Base-by-base conservation (phyloP, 2,797 vertebrate genomes). In the Pseudotriccus pelzelni region DNA sequence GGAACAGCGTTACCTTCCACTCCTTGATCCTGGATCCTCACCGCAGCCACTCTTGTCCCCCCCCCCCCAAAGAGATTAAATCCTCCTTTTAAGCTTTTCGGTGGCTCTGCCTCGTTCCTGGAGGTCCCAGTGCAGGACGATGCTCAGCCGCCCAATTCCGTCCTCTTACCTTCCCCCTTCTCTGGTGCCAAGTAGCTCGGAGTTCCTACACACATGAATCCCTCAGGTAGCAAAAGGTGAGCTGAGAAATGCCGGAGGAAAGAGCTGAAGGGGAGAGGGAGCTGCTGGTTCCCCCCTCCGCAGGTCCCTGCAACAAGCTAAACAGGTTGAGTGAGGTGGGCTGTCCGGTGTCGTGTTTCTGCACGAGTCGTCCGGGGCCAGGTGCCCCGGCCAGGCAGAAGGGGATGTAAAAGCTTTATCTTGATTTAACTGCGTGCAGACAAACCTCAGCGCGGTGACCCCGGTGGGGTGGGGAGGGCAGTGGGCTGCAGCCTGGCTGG, bases 251-350 rank as follows among this genome's bases (percentile, higher is more conserved):
- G 77, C 67, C 1, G 2, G 39, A 66, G 53, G 50, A 66, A n/a
- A 12, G 46, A 32, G 41, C 52, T 46, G 76, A 39, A 63, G 68
- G 83, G 56, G 36, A 67, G 22, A 53, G 12, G 53, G 81, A 94
- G 67, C 87, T 30, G 55, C 77, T 41, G 81, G 43, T 36, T 36
- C 22, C 49, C 30, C 28, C 41, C 30, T 19, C 10, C 0, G 0
- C 67, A 53, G 46, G 63, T 91, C 70, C 41, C 88, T 34, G 50
- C 25, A 63, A 67, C 86, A 82, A 67, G 87, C 86, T 1, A 3
- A 92, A 92, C 89, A 34, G 84, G 95, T 92, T 89, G 81, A 39
- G 91, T 37, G 41, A 89, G 92, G 62, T 49, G 83, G 24, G 80
- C 72, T 89, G 60, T 14, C 47, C 74, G 50, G 89, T 30, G 78